Evolutionary conservation across 2,888 invertebrate genomes (phyloP).

Genomic region (Copidosoma aretas): DNA sequence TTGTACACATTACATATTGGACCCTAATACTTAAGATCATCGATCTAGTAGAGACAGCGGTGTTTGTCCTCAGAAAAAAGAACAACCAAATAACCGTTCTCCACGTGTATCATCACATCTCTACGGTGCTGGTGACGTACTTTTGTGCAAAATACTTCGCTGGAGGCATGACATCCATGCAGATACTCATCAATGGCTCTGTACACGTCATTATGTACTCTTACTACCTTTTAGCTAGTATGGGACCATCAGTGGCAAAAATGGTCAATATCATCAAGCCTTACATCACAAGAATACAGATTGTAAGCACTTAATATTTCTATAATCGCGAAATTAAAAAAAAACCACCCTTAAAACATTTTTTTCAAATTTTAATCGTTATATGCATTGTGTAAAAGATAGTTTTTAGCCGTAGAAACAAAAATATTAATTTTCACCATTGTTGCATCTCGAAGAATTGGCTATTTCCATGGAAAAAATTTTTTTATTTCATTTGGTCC

Average conservation of each 20-base stretch:
- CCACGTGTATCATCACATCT: conserved; percentile 76
- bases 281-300: conserved; percentile 68
- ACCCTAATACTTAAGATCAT: conserved; percentile 68
- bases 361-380: too few relatives aligned
- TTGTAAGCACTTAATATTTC: conserved; percentile 63
- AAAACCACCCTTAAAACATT: not conserved
- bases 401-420: too few relatives aligned
- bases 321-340: not conserved
- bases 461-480: too few relatives aligned
- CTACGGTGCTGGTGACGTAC: conserved; percentile 69
- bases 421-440: not conserved
- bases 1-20: conserved; percentile 67
- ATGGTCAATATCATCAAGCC: conserved; percentile 67
- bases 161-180: conserved; percentile 70
- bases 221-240: conserved; percentile 71
- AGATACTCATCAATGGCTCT: conserved; percentile 68
- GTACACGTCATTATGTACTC: conserved; percentile 78
- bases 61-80: conserved; percentile 76
- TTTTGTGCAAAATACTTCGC: conserved; percentile 67
- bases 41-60: conserved; percentile 73
- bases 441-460: not conserved
- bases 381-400: too few relatives aligned
- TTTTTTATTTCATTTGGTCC: too few relatives aligned
- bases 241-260: conserved; percentile 66
- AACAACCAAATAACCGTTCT: conserved; percentile 72